Evolutionary conservation across 2,113 vertebrate genomes (phyloP).

Genomic region (Gallinago undulata): DNA sequence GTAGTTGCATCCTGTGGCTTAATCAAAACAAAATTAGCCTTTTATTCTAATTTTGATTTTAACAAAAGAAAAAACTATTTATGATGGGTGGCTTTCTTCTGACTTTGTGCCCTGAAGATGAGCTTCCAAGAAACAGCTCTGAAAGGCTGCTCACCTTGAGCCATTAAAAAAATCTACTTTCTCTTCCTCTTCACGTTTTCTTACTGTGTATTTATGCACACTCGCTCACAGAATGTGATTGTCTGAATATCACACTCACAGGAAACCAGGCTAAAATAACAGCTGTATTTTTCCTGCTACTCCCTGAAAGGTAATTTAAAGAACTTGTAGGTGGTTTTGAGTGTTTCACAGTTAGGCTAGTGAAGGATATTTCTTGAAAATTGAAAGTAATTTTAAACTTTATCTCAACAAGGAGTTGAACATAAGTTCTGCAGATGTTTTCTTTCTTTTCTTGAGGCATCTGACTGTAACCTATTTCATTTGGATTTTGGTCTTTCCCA

Average conservation of each 20-base stretch:
- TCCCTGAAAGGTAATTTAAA: not conserved
- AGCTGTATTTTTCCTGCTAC: not conserved
- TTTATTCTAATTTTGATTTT: not conserved
- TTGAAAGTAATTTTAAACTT: not conserved
- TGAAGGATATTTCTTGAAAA: not conserved
- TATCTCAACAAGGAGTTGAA: not conserved
- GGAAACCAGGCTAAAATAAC: not conserved
- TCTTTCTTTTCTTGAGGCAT: not conserved
- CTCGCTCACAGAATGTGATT: not conserved
- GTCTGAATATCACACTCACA: not conserved
- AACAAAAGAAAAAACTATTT: not conserved
- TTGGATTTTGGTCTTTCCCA: accelerated
- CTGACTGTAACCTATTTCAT: not conserved
- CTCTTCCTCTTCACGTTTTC: not conserved
- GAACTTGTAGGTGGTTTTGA: not conserved
- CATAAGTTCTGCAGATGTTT: not conserved
- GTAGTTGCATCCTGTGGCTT: not conserved
- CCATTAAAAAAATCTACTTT: not conserved
- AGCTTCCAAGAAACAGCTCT: not conserved
- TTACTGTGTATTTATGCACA: not conserved
- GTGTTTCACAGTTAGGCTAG: not conserved
- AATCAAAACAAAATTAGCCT: not conserved
- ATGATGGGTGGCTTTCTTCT: not conserved
- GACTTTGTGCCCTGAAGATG: not conserved
- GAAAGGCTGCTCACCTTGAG: not conserved